phyloP scores from a whole-genome alignment of 2,888 invertebrate genomes.

The Cryptocephalus moraei region DNA sequence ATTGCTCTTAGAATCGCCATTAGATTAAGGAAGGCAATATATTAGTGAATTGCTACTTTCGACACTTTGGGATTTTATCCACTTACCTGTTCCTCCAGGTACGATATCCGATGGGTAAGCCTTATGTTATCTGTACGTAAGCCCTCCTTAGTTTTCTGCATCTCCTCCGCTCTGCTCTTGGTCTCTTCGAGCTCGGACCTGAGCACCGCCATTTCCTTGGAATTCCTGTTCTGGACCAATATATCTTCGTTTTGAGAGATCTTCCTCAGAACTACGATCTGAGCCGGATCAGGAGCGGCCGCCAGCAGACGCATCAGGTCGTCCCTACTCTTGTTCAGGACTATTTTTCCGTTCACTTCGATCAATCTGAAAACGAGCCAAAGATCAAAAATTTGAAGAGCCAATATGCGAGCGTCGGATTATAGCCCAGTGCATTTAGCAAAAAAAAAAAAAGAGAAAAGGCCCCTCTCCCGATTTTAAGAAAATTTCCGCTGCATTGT shows the following conservation, averaged over 20 bases:
- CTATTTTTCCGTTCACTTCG: constrained; percentile 72
- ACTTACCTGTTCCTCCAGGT: constrained; percentile 83
- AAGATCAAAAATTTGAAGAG: neutral
- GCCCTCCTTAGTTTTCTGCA: constrained; percentile 52
- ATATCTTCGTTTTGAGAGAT: constrained; percentile 25
- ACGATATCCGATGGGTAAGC: constrained; percentile 78
- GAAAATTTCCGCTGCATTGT: too few relatives aligned
- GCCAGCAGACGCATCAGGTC: constrained; percentile 59
- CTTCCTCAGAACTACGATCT: constrained; percentile 50
- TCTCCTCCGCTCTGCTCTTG: constrained; percentile 51
- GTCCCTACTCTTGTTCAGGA: constrained; percentile 57
- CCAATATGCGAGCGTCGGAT: too few relatives aligned
- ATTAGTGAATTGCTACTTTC: too few relatives aligned
- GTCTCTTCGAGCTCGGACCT: constrained; percentile 50
- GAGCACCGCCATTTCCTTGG: constrained; percentile 44
- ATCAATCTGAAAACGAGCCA: constrained; percentile 46
- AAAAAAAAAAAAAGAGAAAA: too few relatives aligned
- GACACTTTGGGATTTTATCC: too few relatives aligned
- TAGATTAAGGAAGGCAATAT: too few relatives aligned
- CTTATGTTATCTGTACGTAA: constrained; percentile 70
- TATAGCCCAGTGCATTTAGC: too few relatives aligned
- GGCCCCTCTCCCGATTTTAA: too few relatives aligned
- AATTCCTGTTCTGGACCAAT: constrained; percentile 4
- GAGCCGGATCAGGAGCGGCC: constrained; percentile 51
- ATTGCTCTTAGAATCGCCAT: too few relatives aligned